phyloP scores from a whole-genome alignment of 2,888 invertebrate genomes.

The Callosobruchus maculatus region DNA sequence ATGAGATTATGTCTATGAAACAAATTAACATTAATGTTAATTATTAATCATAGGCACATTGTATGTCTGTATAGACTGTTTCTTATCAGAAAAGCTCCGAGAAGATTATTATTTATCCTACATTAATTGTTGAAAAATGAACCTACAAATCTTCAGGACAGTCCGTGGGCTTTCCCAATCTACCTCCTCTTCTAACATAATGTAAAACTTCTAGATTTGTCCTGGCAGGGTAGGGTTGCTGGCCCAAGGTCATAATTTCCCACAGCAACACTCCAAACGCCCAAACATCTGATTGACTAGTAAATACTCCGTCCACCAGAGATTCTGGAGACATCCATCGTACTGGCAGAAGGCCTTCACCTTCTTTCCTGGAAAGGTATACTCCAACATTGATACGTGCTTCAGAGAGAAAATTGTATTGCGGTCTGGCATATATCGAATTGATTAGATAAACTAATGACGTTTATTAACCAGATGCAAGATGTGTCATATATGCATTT shows the following conservation, averaged over 20 bases:
- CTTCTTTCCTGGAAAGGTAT: conserved; percentile 40
- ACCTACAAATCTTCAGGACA: conserved; percentile 79
- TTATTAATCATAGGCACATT: no score
- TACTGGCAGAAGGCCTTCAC: conserved; percentile 85
- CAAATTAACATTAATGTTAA: conserved; percentile 2
- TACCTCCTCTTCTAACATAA: conserved; percentile 83
- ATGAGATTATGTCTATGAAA: conserved; percentile 74
- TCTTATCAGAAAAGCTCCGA: no score
- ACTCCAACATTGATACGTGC: no score
- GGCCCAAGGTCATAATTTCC: conserved; percentile 95
- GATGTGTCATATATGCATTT: no score
- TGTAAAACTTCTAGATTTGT: conserved; percentile 90
- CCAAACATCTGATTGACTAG: conserved; percentile 97
- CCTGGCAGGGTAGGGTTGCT: conserved; percentile 93
- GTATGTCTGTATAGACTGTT: no score
- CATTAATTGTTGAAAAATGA: background rate
- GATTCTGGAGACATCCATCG: conserved; percentile 98
- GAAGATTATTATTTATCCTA: no score
- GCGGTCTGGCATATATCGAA: no score
- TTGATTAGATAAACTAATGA: no score
- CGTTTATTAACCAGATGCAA: no score
- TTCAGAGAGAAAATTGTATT: no score
- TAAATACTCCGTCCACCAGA: conserved; percentile 91
- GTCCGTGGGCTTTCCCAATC: conserved; percentile 75
- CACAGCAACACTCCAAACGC: conserved; percentile 90